These are phyloP conservation scores for Menidia menidia DNA, from an alignment of 2,797 vertebrate species.

Conservation along the genomic window DNA sequence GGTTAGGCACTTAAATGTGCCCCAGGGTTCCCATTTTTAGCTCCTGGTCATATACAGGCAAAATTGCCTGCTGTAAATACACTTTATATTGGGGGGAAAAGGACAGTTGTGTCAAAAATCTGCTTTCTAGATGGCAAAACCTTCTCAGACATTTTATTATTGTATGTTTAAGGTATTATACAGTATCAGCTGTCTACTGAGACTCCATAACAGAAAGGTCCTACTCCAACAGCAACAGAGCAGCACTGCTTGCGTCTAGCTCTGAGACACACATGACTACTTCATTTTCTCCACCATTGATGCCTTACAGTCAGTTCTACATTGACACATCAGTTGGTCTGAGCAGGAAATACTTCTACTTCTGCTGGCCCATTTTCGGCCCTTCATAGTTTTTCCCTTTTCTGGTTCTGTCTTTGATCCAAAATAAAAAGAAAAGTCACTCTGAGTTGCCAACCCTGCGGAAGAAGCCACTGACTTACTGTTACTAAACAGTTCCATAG, in stretches of 20 bases:
- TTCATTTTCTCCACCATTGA: constrained; percentile 9
- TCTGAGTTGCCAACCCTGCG: constrained; percentile 37
- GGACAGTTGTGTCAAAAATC: constrained; percentile 37
- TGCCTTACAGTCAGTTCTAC: constrained; percentile 8
- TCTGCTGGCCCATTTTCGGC: constrained; percentile 38
- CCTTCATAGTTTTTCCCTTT: constrained; percentile 47
- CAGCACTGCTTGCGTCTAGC: constrained; percentile 36
- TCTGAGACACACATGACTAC: constrained; percentile 19
- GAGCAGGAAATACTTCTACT: constrained; percentile 34
- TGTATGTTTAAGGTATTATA: constrained; percentile 6
- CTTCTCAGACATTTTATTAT: constrained; percentile 13
- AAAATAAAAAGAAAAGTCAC: constrained; percentile 54
- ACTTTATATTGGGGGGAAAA: constrained; percentile 26
- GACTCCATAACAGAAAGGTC: constrained; percentile 23
- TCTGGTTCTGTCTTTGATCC: constrained; percentile 45
- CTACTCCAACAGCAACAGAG: neutral
- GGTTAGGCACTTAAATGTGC: constrained; percentile 68
- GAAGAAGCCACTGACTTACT: constrained; percentile 49
- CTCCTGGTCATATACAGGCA: constrained; percentile 51
- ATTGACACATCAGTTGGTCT: constrained; percentile 32
- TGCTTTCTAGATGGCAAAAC: constrained; percentile 45
- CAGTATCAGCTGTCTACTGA: neutral
- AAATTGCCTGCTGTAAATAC: constrained; percentile 56
- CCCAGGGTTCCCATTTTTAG: constrained; percentile 63
- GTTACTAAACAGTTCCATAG: constrained; percentile 59